phyloP scores from a whole-genome alignment of 2,888 invertebrate species.

The Falcaria lacertinaria region DNA sequence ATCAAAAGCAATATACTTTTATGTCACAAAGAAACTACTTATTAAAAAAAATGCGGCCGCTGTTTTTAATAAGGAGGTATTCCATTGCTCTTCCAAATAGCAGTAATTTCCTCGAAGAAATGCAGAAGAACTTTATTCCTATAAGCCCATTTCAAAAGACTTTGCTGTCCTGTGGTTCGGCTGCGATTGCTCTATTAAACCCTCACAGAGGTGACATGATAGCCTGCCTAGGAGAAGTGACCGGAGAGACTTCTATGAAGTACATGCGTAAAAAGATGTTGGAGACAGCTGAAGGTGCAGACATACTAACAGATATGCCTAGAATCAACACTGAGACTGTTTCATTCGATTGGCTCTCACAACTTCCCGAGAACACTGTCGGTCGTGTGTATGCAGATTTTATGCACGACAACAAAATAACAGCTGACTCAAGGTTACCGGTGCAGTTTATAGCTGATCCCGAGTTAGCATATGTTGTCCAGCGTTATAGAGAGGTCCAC shows the following conservation, averaged over 20 bases:
- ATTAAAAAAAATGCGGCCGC: slow-evolving; percentile 26
- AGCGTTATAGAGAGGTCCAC: slow-evolving; percentile 97
- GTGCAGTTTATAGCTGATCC: slow-evolving; percentile 95
- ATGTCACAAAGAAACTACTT: too few relatives aligned
- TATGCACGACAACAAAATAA: slow-evolving; percentile 90
- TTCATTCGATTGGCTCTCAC: slow-evolving; percentile 84
- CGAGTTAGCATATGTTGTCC: slow-evolving; percentile 97
- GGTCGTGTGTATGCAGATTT: slow-evolving; percentile 93
- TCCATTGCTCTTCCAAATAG: slow-evolving; percentile 24
- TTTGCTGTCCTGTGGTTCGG: slow-evolving; percentile 92
- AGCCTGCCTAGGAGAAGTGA: slow-evolving; percentile 95
- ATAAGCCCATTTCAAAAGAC: slow-evolving; percentile 86
- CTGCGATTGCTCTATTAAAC: slow-evolving; percentile 88
- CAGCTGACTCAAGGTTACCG: slow-evolving; percentile 93
- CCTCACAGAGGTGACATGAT: slow-evolving; percentile 95
- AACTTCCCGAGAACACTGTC: slow-evolving; percentile 88
- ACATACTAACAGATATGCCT: slow-evolving; percentile 88
- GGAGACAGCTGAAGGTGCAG: slow-evolving; percentile 85
- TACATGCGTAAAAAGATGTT: slow-evolving; percentile 88
- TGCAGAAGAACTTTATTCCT: slow-evolving; percentile 81
- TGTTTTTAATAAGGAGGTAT: slow-evolving; percentile 26
- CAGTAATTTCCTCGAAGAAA: slow-evolving; percentile 80
- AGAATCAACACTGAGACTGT: slow-evolving; percentile 92
- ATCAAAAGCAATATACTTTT: too few relatives aligned
- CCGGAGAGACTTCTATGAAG: slow-evolving; percentile 85